A percentile compares a stretch with the other conserved stretches of the same genome.
Evolutionary conservation across 64 coral and sea anemone species (phyloP).

Genomic region (Dendronephthya gigantea): DNA sequence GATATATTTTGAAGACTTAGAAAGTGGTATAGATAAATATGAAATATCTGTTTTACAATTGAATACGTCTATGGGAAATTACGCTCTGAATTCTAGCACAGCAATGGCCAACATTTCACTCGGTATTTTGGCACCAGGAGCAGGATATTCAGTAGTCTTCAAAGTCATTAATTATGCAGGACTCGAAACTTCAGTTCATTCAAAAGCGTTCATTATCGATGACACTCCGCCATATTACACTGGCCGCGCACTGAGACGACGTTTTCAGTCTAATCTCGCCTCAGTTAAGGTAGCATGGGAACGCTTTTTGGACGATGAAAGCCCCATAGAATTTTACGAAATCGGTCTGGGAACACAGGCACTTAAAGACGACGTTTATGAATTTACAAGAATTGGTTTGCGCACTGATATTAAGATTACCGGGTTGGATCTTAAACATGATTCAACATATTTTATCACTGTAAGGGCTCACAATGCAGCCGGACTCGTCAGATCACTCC

Average conservation of each 20-base stretch:
- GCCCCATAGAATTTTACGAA: neutral
- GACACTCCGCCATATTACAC: neutral
- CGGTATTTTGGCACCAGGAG: neutral
- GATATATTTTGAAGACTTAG: constrained; percentile 27
- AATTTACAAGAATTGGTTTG: neutral
- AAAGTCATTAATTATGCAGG: neutral
- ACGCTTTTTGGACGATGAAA: neutral
- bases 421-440: neutral
- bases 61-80: too few relatives aligned
- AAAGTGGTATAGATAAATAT: neutral
- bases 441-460: neutral
- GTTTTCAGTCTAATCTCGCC: neutral
- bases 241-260: neutral
- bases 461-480: neutral
- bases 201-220: neutral
- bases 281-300: neutral
- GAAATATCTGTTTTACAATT: neutral
- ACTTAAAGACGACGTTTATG: neutral
- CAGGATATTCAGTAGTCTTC: neutral
- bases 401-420: neutral
- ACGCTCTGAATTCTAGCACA: neutral
- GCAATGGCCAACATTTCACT: neutral
- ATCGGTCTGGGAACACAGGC: neutral
- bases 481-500: neutral
- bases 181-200: neutral